phyloP scores from a whole-genome alignment of 2,888 invertebrate genomes.

The Exocentrus adspersus region DNA sequence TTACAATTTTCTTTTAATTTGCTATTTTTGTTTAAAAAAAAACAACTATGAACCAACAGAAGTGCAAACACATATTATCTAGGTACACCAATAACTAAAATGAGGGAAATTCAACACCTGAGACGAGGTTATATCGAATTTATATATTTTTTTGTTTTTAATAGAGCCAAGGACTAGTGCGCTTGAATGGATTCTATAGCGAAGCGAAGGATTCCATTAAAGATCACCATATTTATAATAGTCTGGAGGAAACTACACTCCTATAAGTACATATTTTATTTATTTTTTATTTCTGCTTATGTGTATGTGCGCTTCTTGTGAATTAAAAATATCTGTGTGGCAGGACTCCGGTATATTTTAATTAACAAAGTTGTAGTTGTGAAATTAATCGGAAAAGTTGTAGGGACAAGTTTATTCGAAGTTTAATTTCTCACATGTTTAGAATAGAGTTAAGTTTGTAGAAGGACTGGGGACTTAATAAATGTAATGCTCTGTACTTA shows the following conservation, averaged over 20 bases:
- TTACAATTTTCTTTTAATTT: too few relatives aligned
- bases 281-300: constrained; percentile 32
- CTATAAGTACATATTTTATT: constrained; percentile 33
- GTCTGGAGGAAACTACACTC: constrained; percentile 35
- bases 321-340: constrained; percentile 23
- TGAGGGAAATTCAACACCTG: too few relatives aligned
- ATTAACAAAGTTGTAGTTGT: constrained; percentile 14
- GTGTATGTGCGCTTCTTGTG: constrained; percentile 32
- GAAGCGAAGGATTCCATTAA: constrained; percentile 37
- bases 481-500: background rate
- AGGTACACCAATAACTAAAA: too few relatives aligned
- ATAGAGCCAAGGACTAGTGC: constrained; percentile 33
- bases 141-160: constrained; percentile 29
- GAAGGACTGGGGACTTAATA: background rate
- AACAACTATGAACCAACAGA: too few relatives aligned
- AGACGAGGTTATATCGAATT: too few relatives aligned
- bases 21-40: too few relatives aligned
- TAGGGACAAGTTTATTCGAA: background rate
- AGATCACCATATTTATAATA: constrained; percentile 32
- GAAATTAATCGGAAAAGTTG: constrained; percentile 11
- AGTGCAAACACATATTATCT: too few relatives aligned
- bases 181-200: constrained; percentile 35
- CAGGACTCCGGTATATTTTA: constrained; percentile 10
- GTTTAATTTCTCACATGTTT: constrained; percentile 10
- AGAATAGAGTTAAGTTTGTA: background rate